phyloP scores from a whole-genome alignment of 2,888 invertebrate species.

The Seira ritae region DNA sequence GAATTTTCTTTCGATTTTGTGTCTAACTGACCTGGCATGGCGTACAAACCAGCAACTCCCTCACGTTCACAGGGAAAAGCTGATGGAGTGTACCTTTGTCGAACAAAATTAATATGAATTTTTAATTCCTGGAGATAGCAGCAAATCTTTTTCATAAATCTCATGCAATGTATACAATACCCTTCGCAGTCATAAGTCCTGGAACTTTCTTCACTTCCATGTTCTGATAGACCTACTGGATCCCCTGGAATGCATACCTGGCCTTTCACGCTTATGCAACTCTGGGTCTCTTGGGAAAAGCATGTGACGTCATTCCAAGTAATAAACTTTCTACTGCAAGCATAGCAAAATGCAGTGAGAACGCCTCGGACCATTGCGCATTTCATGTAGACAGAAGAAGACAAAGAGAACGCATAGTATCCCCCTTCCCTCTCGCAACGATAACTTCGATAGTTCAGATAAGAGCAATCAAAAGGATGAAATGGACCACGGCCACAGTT shows the following conservation, averaged over 20 bases:
- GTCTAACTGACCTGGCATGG: neutral
- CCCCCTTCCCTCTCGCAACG: neutral
- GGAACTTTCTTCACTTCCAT: neutral
- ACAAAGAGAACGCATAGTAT: neutral
- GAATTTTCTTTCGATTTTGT: too few species aligned
- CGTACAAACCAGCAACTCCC: neutral
- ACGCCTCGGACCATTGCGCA: neutral
- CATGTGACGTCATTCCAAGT: neutral
- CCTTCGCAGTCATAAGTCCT: neutral
- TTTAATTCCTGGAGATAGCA: neutral
- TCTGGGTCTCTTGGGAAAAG: neutral
- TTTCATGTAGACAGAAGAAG: neutral
- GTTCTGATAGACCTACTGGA: neutral
- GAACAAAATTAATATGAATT: neutral
- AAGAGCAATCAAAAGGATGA: neutral
- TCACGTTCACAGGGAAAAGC: neutral
- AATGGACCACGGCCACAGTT: neutral
- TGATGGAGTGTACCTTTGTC: neutral
- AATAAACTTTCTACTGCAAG: neutral
- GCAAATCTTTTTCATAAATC: too few species aligned
- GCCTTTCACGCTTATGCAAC: neutral
- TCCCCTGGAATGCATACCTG: neutral
- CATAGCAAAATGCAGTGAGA: neutral
- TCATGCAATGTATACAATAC: too few species aligned
- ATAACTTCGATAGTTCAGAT: neutral